Base-by-base conservation (phyloP, 1,140 invertebrate genomes). In the Solen grandis region DNA sequence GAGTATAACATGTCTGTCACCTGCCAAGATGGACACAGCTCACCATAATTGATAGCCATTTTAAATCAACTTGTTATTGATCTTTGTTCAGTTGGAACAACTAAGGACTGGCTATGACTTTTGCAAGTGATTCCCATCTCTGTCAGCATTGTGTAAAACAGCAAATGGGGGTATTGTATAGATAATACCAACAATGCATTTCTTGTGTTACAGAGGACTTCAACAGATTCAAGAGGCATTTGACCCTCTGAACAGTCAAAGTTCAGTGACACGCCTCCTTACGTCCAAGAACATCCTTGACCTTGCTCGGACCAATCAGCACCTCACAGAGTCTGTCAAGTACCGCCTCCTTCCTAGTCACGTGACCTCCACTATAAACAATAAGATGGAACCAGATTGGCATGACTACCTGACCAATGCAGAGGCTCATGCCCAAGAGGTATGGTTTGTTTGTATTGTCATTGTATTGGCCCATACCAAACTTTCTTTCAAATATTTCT, bases 241-340 rank as follows among this genome's bases (percentile, higher is more conserved):
- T 85, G 90, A 92, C 72, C 90, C 91, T 1, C 57, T 89, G 46
- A 88, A 88, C 65, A 78, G 84, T 59, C 85, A 89, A 22, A 70
- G 77, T 19, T 83, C 84, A 10, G 36, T 76, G 31, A 50, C 66
- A n/a, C 38, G 46, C 16, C 25, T 65, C 36, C 75, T 86, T 29
- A 52, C 79, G 0, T 86, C 87, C 25, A 87, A 83, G 54, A 90
- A 93, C 88, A 89, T 93, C 36, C 82, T 94, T 55, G 93, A 94
- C 80, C 82, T 94, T 29, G 86, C 91, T 14, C 90, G 93, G 69
- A 91, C 90, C 2, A 93, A 91, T 72, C 92, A 88, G 75, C 91
- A 93, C 77, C 85, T 94, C 1, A 86, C 92, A 0, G 93, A 94
- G 81, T 89, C 92, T 19, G 85, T 94, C 0, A 92, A 92, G 84